These are phyloP conservation scores for Nomada fabriciana DNA, from an alignment of 2,888 invertebrate species.

Conservation along the genomic window DNA sequence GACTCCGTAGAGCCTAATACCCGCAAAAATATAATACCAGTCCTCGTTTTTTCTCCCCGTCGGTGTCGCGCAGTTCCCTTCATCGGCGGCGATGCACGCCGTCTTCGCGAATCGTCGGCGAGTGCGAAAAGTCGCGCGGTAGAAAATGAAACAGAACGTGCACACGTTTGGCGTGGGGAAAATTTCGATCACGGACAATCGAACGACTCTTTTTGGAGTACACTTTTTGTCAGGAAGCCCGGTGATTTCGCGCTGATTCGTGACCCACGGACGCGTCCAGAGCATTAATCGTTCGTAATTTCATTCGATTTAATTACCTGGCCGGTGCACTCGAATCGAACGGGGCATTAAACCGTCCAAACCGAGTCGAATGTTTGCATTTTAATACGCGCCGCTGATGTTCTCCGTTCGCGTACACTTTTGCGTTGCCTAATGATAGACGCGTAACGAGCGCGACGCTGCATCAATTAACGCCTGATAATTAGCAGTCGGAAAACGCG, in stretches of 20 bases:
- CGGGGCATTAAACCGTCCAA: constrained; percentile 75
- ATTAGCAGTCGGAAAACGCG: constrained; percentile 68
- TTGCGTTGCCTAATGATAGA: constrained; percentile 76
- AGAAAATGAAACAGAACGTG: background rate
- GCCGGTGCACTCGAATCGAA: constrained; percentile 74
- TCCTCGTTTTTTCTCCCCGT: constrained; percentile 15
- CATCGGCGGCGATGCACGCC: constrained; percentile 2
- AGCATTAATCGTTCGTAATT: constrained; percentile 81
- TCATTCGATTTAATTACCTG: constrained; percentile 81
- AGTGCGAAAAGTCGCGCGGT: background rate
- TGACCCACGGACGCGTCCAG: constrained; percentile 69
- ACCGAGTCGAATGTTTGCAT: constrained; percentile 78
- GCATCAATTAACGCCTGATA: constrained; percentile 76
- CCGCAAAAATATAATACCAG: constrained; percentile 57
- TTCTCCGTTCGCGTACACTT: constrained; percentile 65
- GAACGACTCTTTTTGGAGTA: constrained; percentile 53
- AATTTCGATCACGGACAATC: constrained; percentile 40
- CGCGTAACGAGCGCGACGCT: constrained; percentile 74
- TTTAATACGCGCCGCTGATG: constrained; percentile 75
- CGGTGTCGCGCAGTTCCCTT: background rate
- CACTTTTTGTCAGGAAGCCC: constrained; percentile 64
- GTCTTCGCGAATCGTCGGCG: background rate
- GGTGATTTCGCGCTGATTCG: constrained; percentile 68
- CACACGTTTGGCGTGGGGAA: background rate
- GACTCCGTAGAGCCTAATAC: constrained; percentile 55